Base-by-base conservation (phyloP, 1,140 invertebrate species). In the Wiebesia pumilae region DNA sequence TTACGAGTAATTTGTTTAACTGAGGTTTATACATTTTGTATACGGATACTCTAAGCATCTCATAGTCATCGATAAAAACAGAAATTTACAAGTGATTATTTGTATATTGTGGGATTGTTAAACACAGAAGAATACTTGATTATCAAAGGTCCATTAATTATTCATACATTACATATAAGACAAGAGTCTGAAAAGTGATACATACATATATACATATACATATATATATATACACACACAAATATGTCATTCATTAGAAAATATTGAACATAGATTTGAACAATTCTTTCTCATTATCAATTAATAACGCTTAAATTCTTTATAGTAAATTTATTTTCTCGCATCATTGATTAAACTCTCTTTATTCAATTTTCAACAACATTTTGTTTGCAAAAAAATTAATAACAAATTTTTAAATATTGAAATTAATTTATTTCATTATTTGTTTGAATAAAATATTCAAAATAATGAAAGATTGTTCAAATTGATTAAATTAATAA, bases 131-230 rank as follows among this genome's bases (percentile, higher is more conserved):
- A 77, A 47, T 77, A 16, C 47, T 47, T 14, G 58, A 75, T 75
- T 75, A 75, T 71, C 3, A 24, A 71, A 38, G 30, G 33, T 0
- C 1, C 9, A 35, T 16, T 71, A 7, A 40, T 38, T 7, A 38
- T 71, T 71, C 6, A 35, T 19, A 75, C 0, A 43, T 19, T 38
- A 75, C 12, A n/a, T 1, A 1, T 75, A 79, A 79, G 47, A n/a
- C 47, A 47, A 79, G 77, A 79, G 77, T 79, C 77, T 33, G 51
- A 33, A 47, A 79, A 54, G 3, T 21, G 4, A 77, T 71, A 21
- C 16, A 21, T 71, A 40, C n/a, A n/a, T n/a, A n/a, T n/a, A n/a
- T n/a, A n/a, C n/a, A n/a, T n/a, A n/a, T n/a, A n/a, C n/a, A n/a
- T n/a, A n/a, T n/a, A n/a, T n/a, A n/a, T n/a, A n/a, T n/a, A n/a